A percentile compares a stretch with the other conserved stretches of the same genome.
Conservation (phyloP, 2,113 vertebrate species). For the Tringa solitaria region DNA sequence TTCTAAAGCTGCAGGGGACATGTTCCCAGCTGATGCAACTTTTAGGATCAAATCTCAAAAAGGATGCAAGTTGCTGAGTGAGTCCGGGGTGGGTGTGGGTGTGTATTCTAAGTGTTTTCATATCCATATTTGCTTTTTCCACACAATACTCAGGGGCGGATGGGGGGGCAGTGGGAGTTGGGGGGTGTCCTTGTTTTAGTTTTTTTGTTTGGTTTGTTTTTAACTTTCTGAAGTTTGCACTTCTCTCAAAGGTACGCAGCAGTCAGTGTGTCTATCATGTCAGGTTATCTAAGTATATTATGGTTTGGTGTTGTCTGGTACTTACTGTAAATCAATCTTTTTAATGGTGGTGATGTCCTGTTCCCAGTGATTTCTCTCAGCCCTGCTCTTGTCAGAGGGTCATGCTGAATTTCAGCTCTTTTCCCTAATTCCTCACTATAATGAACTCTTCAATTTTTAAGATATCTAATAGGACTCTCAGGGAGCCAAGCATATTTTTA, state of each 20-base stretch:
- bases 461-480: not conserved
- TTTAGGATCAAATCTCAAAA: not conserved
- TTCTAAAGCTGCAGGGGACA: constrained; percentile 7
- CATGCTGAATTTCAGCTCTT: not conserved
- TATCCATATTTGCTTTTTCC: not conserved
- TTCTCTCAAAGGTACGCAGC: not conserved
- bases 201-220: not conserved
- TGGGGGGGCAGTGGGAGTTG: not conserved
- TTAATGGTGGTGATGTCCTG: not conserved
- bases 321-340: not conserved
- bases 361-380: not conserved
- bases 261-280: not conserved
- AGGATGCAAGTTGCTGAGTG: not conserved
- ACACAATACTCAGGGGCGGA: not conserved
- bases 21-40: constrained; percentile 35
- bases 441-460: not conserved
- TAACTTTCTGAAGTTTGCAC: not conserved
- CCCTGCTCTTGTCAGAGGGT: not conserved
- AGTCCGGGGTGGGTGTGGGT: not conserved
- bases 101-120: not conserved
- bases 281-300: not conserved
- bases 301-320: not conserved
- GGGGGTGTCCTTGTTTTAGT: not conserved
- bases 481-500: not conserved
- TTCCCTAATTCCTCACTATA: not conserved